phyloP scores from a whole-genome alignment of 2,888 invertebrate genomes.

The Hirtodrosophila cameraria region DNA sequence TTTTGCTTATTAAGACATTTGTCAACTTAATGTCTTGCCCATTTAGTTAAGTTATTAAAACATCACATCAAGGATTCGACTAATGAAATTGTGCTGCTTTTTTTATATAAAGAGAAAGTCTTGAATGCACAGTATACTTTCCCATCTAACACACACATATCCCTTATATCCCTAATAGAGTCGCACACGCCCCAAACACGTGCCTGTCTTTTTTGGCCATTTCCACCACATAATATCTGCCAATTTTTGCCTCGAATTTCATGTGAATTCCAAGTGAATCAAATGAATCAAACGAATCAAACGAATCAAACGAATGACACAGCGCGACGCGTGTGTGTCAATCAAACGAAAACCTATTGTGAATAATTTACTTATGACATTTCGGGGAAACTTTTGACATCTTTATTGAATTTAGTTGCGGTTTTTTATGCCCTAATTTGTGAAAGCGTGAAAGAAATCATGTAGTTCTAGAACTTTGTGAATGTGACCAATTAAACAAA shows the following conservation, averaged over 20 bases:
- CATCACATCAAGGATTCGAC: constrained; percentile 29
- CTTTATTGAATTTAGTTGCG: constrained; percentile 53
- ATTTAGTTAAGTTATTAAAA: constrained; percentile 74
- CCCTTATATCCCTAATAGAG: constrained; percentile 43
- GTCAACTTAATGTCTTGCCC: constrained; percentile 61
- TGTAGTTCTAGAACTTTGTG: no score
- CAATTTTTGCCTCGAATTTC: constrained; percentile 53
- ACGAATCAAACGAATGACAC: constrained; percentile 57
- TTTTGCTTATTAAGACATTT: constrained; percentile 72
- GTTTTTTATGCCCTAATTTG: constrained; percentile 1
- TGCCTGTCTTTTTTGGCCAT: constrained; percentile 30
- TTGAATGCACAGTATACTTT: not conserved
- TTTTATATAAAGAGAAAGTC: not conserved
- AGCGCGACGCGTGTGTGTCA: constrained; percentile 73
- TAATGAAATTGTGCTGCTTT: constrained; percentile 26
- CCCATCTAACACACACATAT: not conserved
- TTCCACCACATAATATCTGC: constrained; percentile 38
- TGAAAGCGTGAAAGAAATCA: no score
- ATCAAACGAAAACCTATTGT: constrained; percentile 70
- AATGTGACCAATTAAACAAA: no score
- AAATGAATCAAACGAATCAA: constrained; percentile 47
- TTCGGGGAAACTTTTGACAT: constrained; percentile 47
- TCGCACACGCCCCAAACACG: constrained; percentile 53
- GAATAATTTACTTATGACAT: constrained; percentile 76
- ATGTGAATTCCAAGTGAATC: constrained; percentile 43